Evolutionary conservation across 1,140 invertebrate genomes (phyloP).

Genomic region (Drosophila bifasciata): DNA sequence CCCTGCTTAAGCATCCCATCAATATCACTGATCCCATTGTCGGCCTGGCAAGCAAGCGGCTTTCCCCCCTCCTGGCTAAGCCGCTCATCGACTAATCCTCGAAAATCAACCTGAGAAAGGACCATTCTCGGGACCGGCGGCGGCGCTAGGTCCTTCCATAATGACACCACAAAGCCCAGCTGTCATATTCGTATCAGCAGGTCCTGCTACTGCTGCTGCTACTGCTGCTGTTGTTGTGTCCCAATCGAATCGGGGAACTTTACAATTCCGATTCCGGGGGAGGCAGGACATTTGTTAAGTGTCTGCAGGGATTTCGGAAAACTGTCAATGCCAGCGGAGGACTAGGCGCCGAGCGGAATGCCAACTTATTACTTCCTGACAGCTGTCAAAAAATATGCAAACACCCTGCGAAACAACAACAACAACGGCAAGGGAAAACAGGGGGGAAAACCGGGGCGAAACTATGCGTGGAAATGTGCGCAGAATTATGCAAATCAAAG

Average conservation of each 20-base stretch:
- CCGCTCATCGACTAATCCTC: slow-evolving; percentile 64
- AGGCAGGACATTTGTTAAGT: slow-evolving; percentile 60
- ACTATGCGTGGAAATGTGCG: slow-evolving; percentile 78
- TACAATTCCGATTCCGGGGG: slow-evolving; percentile 36
- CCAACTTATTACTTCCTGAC: slow-evolving; percentile 83
- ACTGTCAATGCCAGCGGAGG: slow-evolving; percentile 71
- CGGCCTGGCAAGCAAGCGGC: slow-evolving; percentile 5
- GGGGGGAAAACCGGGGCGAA: slow-evolving; percentile 9
- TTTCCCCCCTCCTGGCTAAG: slow-evolving; percentile 52
- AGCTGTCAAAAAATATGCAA: slow-evolving; percentile 83
- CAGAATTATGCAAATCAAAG: slow-evolving; percentile 82
- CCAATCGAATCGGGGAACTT: slow-evolving; percentile 39
- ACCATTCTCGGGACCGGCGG: slow-evolving; percentile 18
- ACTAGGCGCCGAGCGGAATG: slow-evolving; percentile 63
- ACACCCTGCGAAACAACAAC: slow-evolving; percentile 45
- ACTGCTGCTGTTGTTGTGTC: slow-evolving; percentile 13
- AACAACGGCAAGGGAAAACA: slow-evolving; percentile 13
- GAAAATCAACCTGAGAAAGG: slow-evolving; percentile 58
- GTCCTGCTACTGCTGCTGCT: slow-evolving; percentile 14
- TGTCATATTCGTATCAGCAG: slow-evolving; percentile 54
- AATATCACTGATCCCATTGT: slow-evolving; percentile 9
- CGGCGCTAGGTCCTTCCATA: slow-evolving; percentile 50
- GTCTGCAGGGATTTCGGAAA: slow-evolving; percentile 58
- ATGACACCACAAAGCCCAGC: slow-evolving; percentile 66
- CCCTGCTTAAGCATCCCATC: slow-evolving; percentile 26